Conservation (phyloP, 2,113 vertebrate species). For the Ardeotis arabs region DNA sequence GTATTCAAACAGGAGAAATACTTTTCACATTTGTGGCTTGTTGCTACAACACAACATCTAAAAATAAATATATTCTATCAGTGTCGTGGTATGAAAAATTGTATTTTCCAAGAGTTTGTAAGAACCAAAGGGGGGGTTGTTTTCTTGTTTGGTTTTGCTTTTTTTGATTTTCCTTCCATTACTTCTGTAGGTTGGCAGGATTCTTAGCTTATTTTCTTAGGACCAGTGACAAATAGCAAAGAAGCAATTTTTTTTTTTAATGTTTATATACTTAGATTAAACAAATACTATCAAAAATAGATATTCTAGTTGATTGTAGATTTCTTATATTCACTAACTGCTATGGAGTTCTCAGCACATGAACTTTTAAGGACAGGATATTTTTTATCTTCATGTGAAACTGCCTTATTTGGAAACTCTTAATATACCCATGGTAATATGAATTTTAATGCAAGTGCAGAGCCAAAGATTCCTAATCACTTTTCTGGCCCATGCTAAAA, state of each 20-base stretch:
- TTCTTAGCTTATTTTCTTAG: not conserved
- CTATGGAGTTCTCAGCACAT: not conserved
- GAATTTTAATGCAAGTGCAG: not conserved
- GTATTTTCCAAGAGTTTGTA: conserved; percentile 29
- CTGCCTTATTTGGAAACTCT: not conserved
- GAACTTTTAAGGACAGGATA: not conserved
- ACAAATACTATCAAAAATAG: not conserved
- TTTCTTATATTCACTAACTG: not conserved
- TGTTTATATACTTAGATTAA: not conserved
- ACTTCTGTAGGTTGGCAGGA: not conserved
- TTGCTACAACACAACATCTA: not conserved
- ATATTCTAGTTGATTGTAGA: not conserved
- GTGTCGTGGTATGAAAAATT: conserved; percentile 26
- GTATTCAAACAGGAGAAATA: not conserved
- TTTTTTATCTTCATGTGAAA: not conserved
- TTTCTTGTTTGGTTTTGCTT: fast-evolving
- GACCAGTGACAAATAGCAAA: not conserved
- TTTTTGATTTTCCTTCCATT: not conserved
- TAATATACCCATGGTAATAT: not conserved
- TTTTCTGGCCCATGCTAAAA: not conserved
- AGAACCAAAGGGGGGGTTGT: fast-evolving
- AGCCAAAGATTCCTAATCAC: not conserved
- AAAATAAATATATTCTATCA: conserved; percentile 49
- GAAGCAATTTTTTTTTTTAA: not conserved
- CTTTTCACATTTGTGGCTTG: not conserved